Percentiles rank a stretch among this genome's conserved stretches.
phyloP scores from a whole-genome alignment of 2,888 invertebrate genomes.

The Agrotis segetum region DNA sequence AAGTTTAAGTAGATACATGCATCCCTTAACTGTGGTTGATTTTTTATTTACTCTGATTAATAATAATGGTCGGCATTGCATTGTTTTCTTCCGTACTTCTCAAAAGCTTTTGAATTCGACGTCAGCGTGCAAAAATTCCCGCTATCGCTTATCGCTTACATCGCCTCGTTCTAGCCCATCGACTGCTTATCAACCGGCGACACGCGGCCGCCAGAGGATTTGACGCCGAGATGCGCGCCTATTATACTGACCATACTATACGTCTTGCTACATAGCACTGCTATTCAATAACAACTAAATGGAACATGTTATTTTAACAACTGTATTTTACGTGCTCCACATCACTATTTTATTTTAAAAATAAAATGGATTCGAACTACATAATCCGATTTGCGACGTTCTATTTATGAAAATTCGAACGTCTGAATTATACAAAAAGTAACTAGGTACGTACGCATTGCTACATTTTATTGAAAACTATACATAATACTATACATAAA shows the following conservation, averaged over 20 bases:
- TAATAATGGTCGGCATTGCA: too few species aligned
- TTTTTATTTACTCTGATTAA: too few species aligned
- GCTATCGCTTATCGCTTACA: conserved; percentile 64
- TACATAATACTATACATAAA: too few species aligned
- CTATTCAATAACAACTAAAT: conserved; percentile 46
- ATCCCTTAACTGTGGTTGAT: not conserved
- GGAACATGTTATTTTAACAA: conserved; percentile 35
- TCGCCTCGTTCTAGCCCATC: conserved; percentile 70
- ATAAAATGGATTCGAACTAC: not conserved
- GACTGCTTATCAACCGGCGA: conserved; percentile 86
- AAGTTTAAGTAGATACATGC: too few species aligned
- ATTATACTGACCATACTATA: conserved; percentile 76
- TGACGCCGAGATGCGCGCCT: conserved; percentile 82
- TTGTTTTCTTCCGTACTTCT: too few species aligned
- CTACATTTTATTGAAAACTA: conserved; percentile 10
- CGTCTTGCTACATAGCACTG: conserved; percentile 39
- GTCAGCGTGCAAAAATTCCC: conserved; percentile 22
- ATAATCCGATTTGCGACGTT: conserved; percentile 24
- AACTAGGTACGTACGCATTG: not conserved
- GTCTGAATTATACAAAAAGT: not conserved
- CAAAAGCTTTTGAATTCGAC: not conserved
- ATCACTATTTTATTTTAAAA: conserved; percentile 4
- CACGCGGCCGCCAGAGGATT: conserved; percentile 85
- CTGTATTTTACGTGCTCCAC: not conserved
- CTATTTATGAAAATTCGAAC: conserved; percentile 23